These are phyloP conservation scores for Nycticebus coucang DNA, from an alignment of 2,113 vertebrate genomes.

Conservation along the genomic window DNA sequence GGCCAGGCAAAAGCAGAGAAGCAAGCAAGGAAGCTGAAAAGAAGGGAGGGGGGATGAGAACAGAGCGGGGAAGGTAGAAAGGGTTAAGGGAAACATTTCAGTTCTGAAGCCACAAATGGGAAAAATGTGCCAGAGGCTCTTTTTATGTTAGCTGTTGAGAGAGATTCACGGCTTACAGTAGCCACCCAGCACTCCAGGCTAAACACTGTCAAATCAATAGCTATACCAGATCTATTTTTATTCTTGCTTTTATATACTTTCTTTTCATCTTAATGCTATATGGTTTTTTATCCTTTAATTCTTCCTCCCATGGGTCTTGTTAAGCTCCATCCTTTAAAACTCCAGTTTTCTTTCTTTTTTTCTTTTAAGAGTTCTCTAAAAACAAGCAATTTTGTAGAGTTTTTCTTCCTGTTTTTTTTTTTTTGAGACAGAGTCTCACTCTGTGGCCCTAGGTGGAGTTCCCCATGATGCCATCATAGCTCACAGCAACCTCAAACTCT, in stretches of 20 bases:
- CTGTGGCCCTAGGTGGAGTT: too few relatives aligned
- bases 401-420: too few relatives aligned
- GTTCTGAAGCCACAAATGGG: slow-evolving; percentile 37
- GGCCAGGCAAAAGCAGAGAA: background rate
- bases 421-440: too few relatives aligned
- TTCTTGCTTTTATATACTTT: slow-evolving; percentile 17
- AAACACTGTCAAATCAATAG: background rate
- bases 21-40: background rate
- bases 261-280: slow-evolving; percentile 25
- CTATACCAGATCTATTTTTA: background rate
- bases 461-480: too few relatives aligned
- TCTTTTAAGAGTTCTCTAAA: background rate
- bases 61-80: background rate
- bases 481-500: too few relatives aligned
- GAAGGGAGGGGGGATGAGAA: background rate
- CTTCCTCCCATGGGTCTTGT: background rate
- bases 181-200: background rate
- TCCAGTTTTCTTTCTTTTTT: background rate
- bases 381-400: background rate
- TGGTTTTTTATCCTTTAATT: slow-evolving; percentile 14
- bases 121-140: background rate
- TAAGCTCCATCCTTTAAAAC: background rate
- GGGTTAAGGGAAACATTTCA: background rate
- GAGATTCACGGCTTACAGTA: background rate
- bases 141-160: background rate